These are phyloP conservation scores for Piezodorus guildinii DNA, from an alignment of 1,140 invertebrate genomes.

Conservation along the genomic window DNA sequence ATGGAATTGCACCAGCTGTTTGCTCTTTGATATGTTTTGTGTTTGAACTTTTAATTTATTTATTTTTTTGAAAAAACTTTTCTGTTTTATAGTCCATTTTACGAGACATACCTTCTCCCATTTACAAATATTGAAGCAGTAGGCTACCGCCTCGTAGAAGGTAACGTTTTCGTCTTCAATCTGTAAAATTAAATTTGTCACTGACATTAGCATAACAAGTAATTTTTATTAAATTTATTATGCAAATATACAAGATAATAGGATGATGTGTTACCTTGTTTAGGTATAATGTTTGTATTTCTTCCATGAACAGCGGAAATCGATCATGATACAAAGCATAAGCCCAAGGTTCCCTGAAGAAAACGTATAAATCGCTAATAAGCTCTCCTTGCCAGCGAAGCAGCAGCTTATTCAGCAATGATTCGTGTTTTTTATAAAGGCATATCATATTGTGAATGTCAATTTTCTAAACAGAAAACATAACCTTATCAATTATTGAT, in stretches of 20 bases:
- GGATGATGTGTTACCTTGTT: slow-evolving; percentile 5
- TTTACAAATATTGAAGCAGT: not conserved
- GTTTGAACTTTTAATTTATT: not conserved
- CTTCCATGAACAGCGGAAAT: slow-evolving; percentile 37
- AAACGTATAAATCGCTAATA: slow-evolving; percentile 46
- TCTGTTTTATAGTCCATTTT: not conserved
- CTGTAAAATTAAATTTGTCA: not conserved
- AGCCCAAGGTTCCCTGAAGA: slow-evolving; percentile 48
- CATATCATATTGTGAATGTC: slow-evolving; percentile 38
- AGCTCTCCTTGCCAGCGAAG: slow-evolving; percentile 39
- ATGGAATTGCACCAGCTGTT: not conserved
- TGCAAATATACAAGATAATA: no score
- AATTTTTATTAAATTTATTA: not conserved
- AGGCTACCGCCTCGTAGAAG: not conserved
- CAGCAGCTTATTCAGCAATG: slow-evolving; percentile 45
- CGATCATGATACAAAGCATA: slow-evolving; percentile 45
- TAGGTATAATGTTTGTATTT: slow-evolving; percentile 26
- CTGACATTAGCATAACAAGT: not conserved
- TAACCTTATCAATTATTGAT: no score
- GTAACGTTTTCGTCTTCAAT: not conserved
- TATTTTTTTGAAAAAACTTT: not conserved
- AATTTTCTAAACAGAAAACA: slow-evolving; percentile 33
- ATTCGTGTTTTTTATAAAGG: slow-evolving; percentile 51
- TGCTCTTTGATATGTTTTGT: not conserved
- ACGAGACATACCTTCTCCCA: not conserved